phyloP scores from a whole-genome alignment of 2,797 vertebrate genomes.

The Babyrousa celebensis region DNA sequence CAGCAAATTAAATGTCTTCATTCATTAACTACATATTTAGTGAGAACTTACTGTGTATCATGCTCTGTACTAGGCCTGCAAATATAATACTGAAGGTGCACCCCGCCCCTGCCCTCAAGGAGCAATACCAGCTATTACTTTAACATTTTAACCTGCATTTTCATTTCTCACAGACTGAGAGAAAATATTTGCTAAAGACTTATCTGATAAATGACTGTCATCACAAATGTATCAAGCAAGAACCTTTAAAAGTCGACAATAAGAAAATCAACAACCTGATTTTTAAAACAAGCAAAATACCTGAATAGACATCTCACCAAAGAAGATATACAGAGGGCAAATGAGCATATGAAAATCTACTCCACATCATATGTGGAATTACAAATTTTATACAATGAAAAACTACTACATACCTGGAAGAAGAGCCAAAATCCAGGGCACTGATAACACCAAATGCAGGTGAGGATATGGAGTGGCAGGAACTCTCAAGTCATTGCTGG shows the following conservation, averaged over 20 bases:
- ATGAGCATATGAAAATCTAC: background rate
- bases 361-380: background rate
- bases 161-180: background rate
- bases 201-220: background rate
- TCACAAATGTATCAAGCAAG: background rate
- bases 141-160: background rate
- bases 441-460: background rate
- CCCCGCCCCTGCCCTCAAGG: background rate
- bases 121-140: background rate
- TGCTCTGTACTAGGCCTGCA: background rate
- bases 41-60: background rate
- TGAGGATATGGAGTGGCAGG: background rate
- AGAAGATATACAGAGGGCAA: background rate
- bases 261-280: background rate
- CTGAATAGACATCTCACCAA: background rate
- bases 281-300: background rate
- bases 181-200: background rate
- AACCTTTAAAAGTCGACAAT: background rate
- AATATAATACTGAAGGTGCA: background rate
- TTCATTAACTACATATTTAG: background rate
- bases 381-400: background rate
- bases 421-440: background rate
- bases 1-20: constrained; percentile 1
- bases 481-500: background rate
- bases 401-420: background rate